These are phyloP conservation scores for Hydrophis major DNA, from an alignment of 2,797 vertebrate species.

Conservation along the genomic window DNA sequence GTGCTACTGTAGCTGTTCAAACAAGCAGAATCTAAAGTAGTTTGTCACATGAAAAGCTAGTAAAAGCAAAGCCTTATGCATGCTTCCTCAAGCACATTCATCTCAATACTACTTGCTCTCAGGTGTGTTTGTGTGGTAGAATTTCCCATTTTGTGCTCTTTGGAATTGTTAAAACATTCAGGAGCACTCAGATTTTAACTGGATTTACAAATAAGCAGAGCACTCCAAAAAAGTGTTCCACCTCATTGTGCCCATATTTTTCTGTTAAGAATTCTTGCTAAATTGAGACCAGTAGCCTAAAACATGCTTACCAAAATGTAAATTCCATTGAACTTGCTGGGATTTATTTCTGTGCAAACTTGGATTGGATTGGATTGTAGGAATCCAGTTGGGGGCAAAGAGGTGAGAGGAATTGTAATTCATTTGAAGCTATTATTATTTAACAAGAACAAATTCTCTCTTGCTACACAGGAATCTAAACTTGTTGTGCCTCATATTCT, in stretches of 20 bases:
- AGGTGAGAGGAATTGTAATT: neutral
- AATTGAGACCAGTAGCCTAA: neutral
- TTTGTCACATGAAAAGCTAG: neutral
- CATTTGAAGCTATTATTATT: neutral
- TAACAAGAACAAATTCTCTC: neutral
- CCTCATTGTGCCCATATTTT: neutral
- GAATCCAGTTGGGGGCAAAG: neutral
- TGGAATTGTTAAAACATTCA: neutral
- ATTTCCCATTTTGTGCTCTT: neutral
- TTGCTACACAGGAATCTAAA: conserved; percentile 43
- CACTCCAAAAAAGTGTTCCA: neutral
- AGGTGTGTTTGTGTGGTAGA: neutral
- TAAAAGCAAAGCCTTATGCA: neutral
- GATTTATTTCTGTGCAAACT: neutral
- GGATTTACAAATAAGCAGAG: neutral
- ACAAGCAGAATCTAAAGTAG: neutral
- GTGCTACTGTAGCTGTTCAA: neutral
- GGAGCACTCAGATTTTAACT: neutral
- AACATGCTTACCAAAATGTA: neutral
- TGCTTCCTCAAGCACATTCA: neutral
- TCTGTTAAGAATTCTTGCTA: neutral
- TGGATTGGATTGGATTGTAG: neutral
- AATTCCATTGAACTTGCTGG: neutral
- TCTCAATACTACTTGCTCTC: neutral
- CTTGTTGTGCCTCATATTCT: neutral